These are phyloP conservation scores for Meloe dianella DNA, from an alignment of 2,888 invertebrate genomes.

Conservation along the genomic window DNA sequence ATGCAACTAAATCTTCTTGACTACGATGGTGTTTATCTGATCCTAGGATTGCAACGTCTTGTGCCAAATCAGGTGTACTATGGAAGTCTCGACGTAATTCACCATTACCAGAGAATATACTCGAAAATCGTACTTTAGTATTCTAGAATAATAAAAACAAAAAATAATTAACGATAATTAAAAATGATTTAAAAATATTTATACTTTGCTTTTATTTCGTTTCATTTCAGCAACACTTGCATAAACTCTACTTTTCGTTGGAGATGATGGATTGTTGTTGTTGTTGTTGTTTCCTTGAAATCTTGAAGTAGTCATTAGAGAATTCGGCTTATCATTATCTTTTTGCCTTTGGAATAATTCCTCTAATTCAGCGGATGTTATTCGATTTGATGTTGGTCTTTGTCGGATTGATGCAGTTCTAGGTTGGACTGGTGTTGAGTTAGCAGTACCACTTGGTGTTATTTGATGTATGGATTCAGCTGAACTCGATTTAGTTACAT, in stretches of 20 bases:
- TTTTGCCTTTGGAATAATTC: constrained; percentile 87
- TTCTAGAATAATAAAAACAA: constrained; percentile 57
- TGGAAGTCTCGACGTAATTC: constrained; percentile 83
- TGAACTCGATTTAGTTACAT: constrained; percentile 79
- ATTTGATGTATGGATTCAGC: constrained; percentile 77
- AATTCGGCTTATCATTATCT: constrained; percentile 54
- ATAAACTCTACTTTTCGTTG: constrained; percentile 76
- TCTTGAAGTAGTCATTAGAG: constrained; percentile 77
- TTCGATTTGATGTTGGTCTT: constrained; percentile 84
- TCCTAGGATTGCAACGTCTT: constrained; percentile 52
- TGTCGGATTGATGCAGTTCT: constrained; percentile 92
- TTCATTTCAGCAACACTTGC: constrained; percentile 97
- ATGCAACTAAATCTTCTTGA: constrained; percentile 70
- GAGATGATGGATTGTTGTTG: constrained; percentile 67
- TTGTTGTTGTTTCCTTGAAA: constrained; percentile 71
- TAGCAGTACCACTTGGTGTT: constrained; percentile 61
- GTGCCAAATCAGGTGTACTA: constrained; percentile 84
- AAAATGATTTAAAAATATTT: constrained; percentile 18
- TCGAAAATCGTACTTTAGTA: constrained; percentile 62
- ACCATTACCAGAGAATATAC: constrained; percentile 54
- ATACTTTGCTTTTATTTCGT: constrained; percentile 77
- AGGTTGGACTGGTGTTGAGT: constrained; percentile 67
- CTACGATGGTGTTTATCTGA: constrained; percentile 67
- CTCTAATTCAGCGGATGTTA: constrained; percentile 90
- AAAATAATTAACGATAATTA: background rate